These are phyloP conservation scores for Dromococcyx pavoninus DNA, from an alignment of 2,797 vertebrate species.

Conservation along the genomic window DNA sequence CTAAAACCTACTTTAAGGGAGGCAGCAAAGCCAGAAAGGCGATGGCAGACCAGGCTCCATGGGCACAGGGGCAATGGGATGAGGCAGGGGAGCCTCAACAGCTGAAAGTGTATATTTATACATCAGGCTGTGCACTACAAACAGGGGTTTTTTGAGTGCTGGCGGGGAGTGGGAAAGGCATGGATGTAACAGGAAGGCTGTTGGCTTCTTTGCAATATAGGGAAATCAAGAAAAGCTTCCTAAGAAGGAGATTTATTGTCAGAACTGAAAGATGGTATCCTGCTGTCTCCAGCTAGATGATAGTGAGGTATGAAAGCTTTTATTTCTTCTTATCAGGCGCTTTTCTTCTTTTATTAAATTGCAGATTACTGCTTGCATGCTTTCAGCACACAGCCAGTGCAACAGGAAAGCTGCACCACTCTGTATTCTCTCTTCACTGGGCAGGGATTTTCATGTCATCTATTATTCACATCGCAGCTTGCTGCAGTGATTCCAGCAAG, in stretches of 20 bases:
- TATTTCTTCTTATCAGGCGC: neutral
- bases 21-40: accelerated
- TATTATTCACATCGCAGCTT: slow-evolving; percentile 46
- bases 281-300: neutral
- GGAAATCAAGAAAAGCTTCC: neutral
- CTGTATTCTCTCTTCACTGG: neutral
- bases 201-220: neutral
- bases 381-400: neutral
- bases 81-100: neutral
- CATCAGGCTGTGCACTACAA: neutral
- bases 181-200: neutral
- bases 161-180: accelerated
- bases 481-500: slow-evolving; percentile 19
- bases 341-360: neutral
- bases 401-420: neutral
- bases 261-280: neutral
- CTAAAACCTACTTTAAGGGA: neutral
- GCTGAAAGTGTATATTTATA: neutral
- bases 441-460: slow-evolving; percentile 11
- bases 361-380: neutral
- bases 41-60: neutral
- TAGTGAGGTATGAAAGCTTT: neutral
- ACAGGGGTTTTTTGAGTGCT: neutral
- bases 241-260: neutral
- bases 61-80: neutral